phyloP scores from a whole-genome alignment of 2,888 invertebrate species.

The Plebejus anna region DNA sequence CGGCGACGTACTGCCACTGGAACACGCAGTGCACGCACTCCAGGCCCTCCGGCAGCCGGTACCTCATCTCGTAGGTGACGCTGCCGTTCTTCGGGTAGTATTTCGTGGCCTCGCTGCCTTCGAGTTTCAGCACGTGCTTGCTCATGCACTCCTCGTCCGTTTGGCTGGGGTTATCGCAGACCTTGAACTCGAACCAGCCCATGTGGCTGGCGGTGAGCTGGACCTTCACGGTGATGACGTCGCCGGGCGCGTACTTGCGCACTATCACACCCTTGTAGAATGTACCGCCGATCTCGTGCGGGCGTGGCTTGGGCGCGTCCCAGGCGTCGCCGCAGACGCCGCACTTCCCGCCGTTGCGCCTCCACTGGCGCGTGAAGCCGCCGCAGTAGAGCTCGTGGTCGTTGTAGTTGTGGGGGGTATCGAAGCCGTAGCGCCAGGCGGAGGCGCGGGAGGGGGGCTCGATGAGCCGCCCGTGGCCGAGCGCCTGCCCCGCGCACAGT shows the following conservation, averaged over 20 bases:
- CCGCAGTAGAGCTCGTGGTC: conserved; percentile 94
- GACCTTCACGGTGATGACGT: conserved; percentile 85
- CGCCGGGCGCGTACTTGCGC: conserved; percentile 85
- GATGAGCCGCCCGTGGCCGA: conserved; percentile 86
- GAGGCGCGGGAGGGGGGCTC: conserved; percentile 93
- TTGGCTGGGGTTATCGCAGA: conserved; percentile 86
- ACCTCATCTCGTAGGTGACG: conserved; percentile 87
- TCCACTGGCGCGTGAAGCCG: conserved; percentile 91
- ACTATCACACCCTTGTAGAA: conserved; percentile 91
- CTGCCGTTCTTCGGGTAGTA: conserved; percentile 89
- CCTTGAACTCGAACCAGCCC: conserved; percentile 91
- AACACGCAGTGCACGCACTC: conserved; percentile 90
- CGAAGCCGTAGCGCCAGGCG: conserved; percentile 94
- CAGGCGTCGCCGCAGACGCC: conserved; percentile 93
- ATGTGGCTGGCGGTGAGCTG: conserved; percentile 93
- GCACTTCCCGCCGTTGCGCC: conserved; percentile 89
- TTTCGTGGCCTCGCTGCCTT: conserved; percentile 73
- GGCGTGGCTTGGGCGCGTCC: conserved; percentile 84
- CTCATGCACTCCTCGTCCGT: conserved; percentile 89
- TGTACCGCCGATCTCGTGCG: conserved; percentile 90
- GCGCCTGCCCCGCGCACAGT: conserved; percentile 55
- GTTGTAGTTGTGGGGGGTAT: conserved; percentile 93
- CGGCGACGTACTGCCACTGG: conserved; percentile 94
- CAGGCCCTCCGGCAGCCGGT: conserved; percentile 81
- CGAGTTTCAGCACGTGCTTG: conserved; percentile 82